Evolutionary conservation across 2,797 vertebrate genomes (phyloP), one percentile per base, ranked within the genome.

Genomic region (Amblyraja radiata): DNA sequence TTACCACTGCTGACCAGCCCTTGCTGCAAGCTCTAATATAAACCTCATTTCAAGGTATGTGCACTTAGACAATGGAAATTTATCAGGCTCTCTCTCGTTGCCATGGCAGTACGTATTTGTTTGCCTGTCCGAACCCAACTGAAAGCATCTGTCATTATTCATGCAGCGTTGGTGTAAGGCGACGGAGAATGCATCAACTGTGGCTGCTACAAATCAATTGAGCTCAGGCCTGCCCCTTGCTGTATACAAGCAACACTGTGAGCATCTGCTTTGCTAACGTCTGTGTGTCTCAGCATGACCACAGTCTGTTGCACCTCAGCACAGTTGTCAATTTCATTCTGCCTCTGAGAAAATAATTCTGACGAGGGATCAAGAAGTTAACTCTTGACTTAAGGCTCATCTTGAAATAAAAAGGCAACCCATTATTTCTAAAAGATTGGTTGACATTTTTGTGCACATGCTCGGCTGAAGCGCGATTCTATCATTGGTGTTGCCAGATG

Each of bases 131-230:
- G 68, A 88, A 88, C 63, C 23, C 84, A 88, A 88, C 84, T 32
- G n/a, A 88, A 88, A 68, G 61, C 84, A 88, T 88, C 84, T 88
- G 84, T 88, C 84, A 88, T 88, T 88, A 88, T 88, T 88, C 84
- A 88, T 88, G 32, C 84, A 68, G 28, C 84, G 36, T n/a, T 65
- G 61, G 58, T 63, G 58, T 32, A 86, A 86, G n/a, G 84, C 13
- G 84, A 68, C 65, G 23, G 84, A 88, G 84, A 88, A 68, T 36
- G 61, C 84, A 88, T 36, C 88, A 68, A 88, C n/a, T 65, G 6
- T 88, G 61, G 63, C 84, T 36, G 84, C 84, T 68, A 88, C 84
- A 88, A 88, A 88, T 88, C 84, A 88, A 68, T 88, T 68, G 84
- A 10, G 84, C 61, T 65, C 16, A 88, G 84, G 25, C 10, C 61